These are phyloP conservation scores for Holotrichia oblita DNA, from an alignment of 1,140 invertebrate genomes.

Conservation along the genomic window DNA sequence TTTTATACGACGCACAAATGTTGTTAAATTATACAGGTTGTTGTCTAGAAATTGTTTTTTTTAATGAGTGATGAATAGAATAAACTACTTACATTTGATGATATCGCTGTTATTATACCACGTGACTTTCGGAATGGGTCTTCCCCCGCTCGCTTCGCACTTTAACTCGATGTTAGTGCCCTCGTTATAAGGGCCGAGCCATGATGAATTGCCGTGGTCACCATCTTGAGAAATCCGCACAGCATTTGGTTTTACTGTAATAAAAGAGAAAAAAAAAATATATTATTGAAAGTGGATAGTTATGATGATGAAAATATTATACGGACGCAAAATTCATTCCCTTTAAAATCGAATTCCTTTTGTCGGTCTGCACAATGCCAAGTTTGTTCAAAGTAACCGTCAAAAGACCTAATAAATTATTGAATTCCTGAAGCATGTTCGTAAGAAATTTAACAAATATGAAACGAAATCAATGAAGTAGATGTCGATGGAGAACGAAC, in stretches of 20 bases:
- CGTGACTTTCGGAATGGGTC: constrained; percentile 77
- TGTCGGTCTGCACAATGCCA: too few species aligned
- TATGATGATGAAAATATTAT: too few species aligned
- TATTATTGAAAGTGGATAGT: not conserved
- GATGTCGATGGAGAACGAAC: not conserved
- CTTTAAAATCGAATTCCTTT: too few species aligned
- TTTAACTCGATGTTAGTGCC: too few species aligned
- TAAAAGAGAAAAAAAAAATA: constrained; percentile 58
- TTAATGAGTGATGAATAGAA: too few species aligned
- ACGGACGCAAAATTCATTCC: too few species aligned
- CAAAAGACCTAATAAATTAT: constrained; percentile 5
- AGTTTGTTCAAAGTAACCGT: too few species aligned
- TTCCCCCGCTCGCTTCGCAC: constrained; percentile 78
- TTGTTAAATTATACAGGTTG: too few species aligned
- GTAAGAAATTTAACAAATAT: not conserved
- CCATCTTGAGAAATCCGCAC: constrained; percentile 67
- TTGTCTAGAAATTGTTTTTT: too few species aligned
- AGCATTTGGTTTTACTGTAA: constrained; percentile 76
- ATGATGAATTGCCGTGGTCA: constrained; percentile 56
- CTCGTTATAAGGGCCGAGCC: constrained; percentile 77
- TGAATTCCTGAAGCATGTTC: not conserved
- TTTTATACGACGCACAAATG: too few species aligned
- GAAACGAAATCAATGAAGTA: constrained; percentile 7
- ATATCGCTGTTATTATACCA: constrained; percentile 78
- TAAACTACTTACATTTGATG: constrained; percentile 76